These are phyloP conservation scores for Rotaria sp. DNA, from an alignment of 2,888 invertebrate species.

Conservation along the genomic window DNA sequence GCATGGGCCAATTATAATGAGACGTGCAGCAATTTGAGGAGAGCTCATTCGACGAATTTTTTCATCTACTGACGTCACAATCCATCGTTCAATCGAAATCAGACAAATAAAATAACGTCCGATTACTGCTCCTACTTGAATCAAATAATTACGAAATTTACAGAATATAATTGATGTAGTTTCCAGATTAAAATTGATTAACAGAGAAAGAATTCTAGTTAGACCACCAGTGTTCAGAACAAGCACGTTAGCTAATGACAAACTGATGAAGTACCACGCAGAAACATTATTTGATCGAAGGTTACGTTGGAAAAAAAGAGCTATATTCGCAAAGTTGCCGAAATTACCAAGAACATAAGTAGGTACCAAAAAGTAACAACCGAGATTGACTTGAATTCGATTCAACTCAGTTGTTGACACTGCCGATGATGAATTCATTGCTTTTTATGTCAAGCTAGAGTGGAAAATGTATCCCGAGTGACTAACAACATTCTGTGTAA, in stretches of 20 bases:
- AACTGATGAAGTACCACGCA: background rate
- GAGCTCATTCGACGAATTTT: background rate
- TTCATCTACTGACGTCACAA: background rate
- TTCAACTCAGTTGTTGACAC: background rate
- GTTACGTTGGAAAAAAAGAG: background rate
- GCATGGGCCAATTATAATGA: background rate
- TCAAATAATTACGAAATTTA: background rate
- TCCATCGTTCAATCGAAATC: background rate
- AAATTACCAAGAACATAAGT: background rate
- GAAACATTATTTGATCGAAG: background rate
- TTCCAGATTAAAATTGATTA: background rate
- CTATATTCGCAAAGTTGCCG: background rate
- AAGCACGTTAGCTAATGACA: background rate
- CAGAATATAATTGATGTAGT: background rate
- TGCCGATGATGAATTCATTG: background rate
- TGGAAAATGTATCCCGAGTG: background rate
- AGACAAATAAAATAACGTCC: background rate
- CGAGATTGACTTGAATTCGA: background rate
- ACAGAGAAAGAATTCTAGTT: background rate
- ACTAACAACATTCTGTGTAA: too few relatives aligned
- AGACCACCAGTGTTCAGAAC: background rate
- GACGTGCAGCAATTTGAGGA: background rate
- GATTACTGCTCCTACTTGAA: background rate
- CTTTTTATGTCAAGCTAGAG: too few relatives aligned
- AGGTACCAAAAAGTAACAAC: background rate